Base-by-base conservation (phyloP, 1,140 invertebrate species). In the Centruroides vittatus region DNA sequence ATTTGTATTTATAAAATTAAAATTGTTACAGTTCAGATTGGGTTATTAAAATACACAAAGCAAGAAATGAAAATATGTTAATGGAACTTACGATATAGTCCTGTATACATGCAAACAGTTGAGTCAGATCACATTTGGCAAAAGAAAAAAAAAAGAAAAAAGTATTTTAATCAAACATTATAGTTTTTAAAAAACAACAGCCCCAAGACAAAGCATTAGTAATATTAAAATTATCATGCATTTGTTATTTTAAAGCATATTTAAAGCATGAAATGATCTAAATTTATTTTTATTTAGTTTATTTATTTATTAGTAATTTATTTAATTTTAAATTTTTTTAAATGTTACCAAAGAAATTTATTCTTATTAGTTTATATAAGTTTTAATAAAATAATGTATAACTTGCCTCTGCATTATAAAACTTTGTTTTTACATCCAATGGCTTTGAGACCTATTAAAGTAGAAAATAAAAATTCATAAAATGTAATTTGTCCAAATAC, bases 381-480 rank as follows among this genome's bases (percentile, higher is more conserved):
- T 57, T n/a, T 46, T 58, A 35, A 47, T 34, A 48, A 62, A 55
- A 56, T 11, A 56, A 23, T 13, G 52, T 35, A n/a, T 35, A 7
- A 58, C 65, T 69, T 78, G 84, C 84, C 81, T 97, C 93, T 13
- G 89, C 87, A 82, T 94, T 95, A 72, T 93, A 97, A 75, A 98
- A 96, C 72, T 98, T 98, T 4, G 94, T 98, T 77, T 97, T 95
- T 0, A 99, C 93, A 82, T 99, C 94, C 11, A 98, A 76, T 51
- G 95, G 95, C 73, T 98, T 98, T 62, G 94, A 81, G 0, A 98
- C 95, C 74, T 76, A 60, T 10, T 67, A 68, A 60, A 62, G 4
- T 4, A 53, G n/a, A n/a, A n/a, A n/a, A n/a, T n/a, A n/a, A n/a
- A n/a, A n/a, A n/a, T n/a, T n/a, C n/a, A n/a, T n/a, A n/a, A n/a